phyloP scores from a whole-genome alignment of 2,888 invertebrate species.

The Pandemis cinnamomeana region DNA sequence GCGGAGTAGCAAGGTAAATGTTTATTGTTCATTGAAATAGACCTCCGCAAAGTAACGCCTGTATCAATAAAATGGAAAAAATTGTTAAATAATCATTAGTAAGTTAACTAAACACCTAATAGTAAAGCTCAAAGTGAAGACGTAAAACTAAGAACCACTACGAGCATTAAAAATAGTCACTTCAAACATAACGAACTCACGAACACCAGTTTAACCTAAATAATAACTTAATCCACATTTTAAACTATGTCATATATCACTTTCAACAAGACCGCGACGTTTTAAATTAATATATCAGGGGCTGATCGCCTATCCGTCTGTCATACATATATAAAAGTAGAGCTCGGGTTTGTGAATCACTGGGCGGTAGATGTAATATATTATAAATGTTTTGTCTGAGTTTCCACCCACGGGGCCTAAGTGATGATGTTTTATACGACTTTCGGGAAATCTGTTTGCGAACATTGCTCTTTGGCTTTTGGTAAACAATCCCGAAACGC shows the following conservation, averaged over 20 bases:
- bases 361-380: conserved; percentile 45
- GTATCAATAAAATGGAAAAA: no score
- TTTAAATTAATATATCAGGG: conserved; percentile 24
- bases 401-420: conserved; percentile 50
- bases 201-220: conserved; percentile 18
- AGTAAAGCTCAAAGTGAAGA: background rate
- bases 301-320: conserved; percentile 39
- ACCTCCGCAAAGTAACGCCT: no score
- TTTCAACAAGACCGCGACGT: conserved; percentile 10
- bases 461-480: conserved; percentile 16
- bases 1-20: no score
- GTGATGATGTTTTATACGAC: conserved; percentile 23
- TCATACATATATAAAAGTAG: conserved; percentile 17
- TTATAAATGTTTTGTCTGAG: conserved; percentile 64
- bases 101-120: background rate
- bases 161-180: background rate
- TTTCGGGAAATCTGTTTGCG: conserved; percentile 1
- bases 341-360: conserved; percentile 47
- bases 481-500: conserved; percentile 11
- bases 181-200: conserved; percentile 15
- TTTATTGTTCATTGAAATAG: no score
- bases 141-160: background rate
- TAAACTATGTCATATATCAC: conserved; percentile 29
- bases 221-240: conserved; percentile 28
- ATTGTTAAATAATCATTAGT: no score